phyloP scores from a whole-genome alignment of 2,797 vertebrate species.

The Pseudomugil tenellus region DNA sequence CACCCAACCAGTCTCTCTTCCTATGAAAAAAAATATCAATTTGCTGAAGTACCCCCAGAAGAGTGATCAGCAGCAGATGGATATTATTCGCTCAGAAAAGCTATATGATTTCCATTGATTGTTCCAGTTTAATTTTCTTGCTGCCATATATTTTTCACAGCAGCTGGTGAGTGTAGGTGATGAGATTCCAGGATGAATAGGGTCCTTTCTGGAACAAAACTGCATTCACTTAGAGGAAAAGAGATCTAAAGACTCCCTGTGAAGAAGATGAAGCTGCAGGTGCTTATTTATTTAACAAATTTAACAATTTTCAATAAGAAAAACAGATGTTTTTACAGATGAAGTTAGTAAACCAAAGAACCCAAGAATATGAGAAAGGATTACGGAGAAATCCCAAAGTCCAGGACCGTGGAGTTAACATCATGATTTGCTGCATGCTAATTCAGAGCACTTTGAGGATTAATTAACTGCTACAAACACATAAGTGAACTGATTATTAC shows the following conservation, averaged over 20 bases:
- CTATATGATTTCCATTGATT: conserved; percentile 53
- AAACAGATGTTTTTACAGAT: neutral
- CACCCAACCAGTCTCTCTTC: conserved; percentile 49
- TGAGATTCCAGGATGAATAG: conserved; percentile 51
- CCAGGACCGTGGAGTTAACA: too few relatives aligned
- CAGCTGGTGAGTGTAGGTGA: conserved; percentile 24
- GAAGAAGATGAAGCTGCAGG: conserved; percentile 10
- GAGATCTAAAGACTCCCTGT: neutral
- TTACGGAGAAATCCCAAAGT: too few relatives aligned
- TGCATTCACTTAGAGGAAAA: neutral
- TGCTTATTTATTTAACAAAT: neutral
- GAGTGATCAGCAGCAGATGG: conserved; percentile 60
- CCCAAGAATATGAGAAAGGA: too few relatives aligned
- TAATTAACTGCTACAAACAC: too few relatives aligned
- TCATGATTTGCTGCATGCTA: too few relatives aligned
- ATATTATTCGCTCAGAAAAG: conserved; percentile 59
- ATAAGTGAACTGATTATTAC: too few relatives aligned
- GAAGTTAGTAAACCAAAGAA: neutral
- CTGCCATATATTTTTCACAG: conserved; percentile 46
- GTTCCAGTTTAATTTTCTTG: conserved; percentile 60
- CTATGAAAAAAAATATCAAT: conserved; percentile 42
- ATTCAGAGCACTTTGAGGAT: too few relatives aligned
- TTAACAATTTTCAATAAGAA: conserved; percentile 2
- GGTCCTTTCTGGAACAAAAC: conserved; percentile 7
- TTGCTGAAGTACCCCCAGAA: conserved; percentile 52